Percentiles rank a stretch among this genome's conserved stretches.
Evolutionary conservation across 2,888 invertebrate species (phyloP).

Genomic region (Disparrhopalites patrizii): DNA sequence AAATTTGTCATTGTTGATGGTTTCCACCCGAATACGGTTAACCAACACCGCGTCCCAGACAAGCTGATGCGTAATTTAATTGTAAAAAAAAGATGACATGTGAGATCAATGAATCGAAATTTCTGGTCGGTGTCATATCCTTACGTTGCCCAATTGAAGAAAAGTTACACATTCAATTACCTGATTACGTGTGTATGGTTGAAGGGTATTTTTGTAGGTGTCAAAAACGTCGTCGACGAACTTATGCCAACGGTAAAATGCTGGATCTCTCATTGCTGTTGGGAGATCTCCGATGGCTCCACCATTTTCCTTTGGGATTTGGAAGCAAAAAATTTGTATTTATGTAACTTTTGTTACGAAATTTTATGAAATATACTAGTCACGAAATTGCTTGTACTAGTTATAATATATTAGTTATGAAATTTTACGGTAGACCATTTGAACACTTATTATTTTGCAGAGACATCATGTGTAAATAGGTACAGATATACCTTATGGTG

Average conservation of each 20-base stretch:
- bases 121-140: too few relatives aligned
- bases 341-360: too few relatives aligned
- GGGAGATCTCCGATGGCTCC: constrained; percentile 78
- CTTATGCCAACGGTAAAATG: constrained; percentile 81
- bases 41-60: not conserved
- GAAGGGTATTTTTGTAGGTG: constrained; percentile 65
- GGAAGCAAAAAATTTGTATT: too few relatives aligned
- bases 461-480: too few relatives aligned
- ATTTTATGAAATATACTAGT: not conserved
- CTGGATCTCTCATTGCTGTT: constrained; percentile 80
- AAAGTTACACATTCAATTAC: not conserved
- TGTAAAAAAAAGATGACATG: not conserved
- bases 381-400: not conserved
- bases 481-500: constrained; percentile 57
- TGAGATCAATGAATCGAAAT: not conserved
- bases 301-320: constrained; percentile 72
- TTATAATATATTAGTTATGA: too few relatives aligned
- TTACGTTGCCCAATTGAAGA: too few relatives aligned
- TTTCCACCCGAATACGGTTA: not conserved
- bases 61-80: not conserved
- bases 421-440: too few relatives aligned
- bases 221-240: constrained; percentile 74
- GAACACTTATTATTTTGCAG: too few relatives aligned
- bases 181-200: constrained; percentile 57
- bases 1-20: constrained; percentile 49